phyloP scores from a whole-genome alignment of 1,140 invertebrate species.

The Drosophila pandora region DNA sequence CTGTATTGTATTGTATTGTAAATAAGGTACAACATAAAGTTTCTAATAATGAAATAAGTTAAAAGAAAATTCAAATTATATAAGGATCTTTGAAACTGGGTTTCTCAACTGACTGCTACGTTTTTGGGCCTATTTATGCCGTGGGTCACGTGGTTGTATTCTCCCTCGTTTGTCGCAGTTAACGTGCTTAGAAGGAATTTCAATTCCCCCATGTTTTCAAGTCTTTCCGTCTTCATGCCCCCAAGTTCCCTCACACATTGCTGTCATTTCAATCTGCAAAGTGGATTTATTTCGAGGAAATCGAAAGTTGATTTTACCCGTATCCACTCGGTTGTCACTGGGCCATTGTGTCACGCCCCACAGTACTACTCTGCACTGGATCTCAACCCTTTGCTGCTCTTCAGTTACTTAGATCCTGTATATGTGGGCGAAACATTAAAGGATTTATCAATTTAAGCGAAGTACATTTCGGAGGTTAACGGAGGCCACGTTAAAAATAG shows the following conservation, averaged over 20 bases:
- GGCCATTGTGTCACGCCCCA: conserved; percentile 32
- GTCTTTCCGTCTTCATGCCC: background rate
- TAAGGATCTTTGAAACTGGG: no score
- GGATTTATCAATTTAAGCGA: conserved; percentile 78
- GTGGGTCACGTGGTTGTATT: conserved; percentile 61
- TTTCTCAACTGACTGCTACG: background rate
- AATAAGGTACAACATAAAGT: no score
- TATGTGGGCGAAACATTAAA: conserved; percentile 55
- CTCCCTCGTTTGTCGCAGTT: conserved; percentile 58
- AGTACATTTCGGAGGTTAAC: conserved; percentile 44
- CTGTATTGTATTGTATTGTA: no score
- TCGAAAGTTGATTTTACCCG: conserved; percentile 73
- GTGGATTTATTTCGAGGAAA: conserved; percentile 76
- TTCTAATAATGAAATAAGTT: no score
- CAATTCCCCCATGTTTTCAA: conserved; percentile 58
- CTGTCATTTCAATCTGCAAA: conserved; percentile 69
- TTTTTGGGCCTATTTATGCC: background rate
- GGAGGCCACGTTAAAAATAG: conserved; percentile 45
- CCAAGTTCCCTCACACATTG: background rate
- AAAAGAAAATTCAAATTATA: no score
- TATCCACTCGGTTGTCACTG: conserved; percentile 6
- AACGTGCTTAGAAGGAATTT: conserved; percentile 66
- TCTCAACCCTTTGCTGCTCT: conserved; percentile 25
- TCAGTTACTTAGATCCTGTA: conserved; percentile 11
- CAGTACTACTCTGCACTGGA: background rate